Conservation (phyloP, 2,797 vertebrate species). For the Ceryle rudis region DNA sequence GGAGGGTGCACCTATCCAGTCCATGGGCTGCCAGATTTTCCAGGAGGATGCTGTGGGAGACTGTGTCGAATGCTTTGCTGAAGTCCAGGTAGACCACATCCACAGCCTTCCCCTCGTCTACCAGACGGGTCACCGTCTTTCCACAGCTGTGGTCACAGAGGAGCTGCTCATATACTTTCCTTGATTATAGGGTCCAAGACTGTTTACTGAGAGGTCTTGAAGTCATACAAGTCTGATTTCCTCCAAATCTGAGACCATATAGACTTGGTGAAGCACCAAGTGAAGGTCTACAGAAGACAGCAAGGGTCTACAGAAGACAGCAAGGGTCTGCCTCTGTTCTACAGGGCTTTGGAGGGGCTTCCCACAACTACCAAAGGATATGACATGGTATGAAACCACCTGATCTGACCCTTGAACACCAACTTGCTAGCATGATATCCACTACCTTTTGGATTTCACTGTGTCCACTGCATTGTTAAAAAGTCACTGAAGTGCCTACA, state of each 20-base stretch:
- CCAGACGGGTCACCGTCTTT: not conserved
- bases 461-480: not conserved
- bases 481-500: not conserved
- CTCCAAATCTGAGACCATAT: not conserved
- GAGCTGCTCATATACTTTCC: not conserved
- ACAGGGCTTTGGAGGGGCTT: not conserved
- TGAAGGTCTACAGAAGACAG: not conserved
- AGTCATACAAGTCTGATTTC: not conserved
- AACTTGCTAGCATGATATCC: not conserved
- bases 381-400: rapidly evolving
- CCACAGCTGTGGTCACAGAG: not conserved
- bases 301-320: not conserved
- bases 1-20: too few species aligned
- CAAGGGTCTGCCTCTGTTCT: not conserved
- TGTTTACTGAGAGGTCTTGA: not conserved
- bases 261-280: not conserved
- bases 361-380: not conserved
- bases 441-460: not conserved
- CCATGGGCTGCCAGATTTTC: too few species aligned
- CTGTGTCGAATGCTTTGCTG: too few species aligned
- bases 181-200: not conserved
- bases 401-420: not conserved
- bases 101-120: too few species aligned
- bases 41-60: too few species aligned
- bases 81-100: too few species aligned